These are phyloP conservation scores for Cerastis rubricosa DNA, from an alignment of 2,888 invertebrate genomes.

Conservation along the genomic window DNA sequence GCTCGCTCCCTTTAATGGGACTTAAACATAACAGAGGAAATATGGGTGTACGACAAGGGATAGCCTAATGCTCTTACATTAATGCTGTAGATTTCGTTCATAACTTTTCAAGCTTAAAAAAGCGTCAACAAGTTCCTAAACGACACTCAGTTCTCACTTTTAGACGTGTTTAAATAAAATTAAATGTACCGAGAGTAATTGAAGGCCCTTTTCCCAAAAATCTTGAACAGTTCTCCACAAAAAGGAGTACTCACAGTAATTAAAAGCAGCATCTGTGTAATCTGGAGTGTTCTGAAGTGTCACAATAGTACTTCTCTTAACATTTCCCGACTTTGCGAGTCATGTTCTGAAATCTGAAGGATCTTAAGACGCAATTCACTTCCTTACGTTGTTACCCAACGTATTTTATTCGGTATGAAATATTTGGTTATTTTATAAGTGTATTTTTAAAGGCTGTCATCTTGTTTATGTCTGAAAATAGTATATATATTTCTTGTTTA, in stretches of 20 bases:
- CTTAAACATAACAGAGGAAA: background rate
- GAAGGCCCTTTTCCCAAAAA: slow-evolving; percentile 26
- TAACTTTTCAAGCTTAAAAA: background rate
- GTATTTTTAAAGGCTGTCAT: slow-evolving; percentile 14
- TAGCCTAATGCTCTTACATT: background rate
- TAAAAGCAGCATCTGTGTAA: slow-evolving; percentile 49
- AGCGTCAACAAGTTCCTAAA: background rate
- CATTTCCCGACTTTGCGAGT: slow-evolving; percentile 24
- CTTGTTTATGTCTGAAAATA: slow-evolving; percentile 1
- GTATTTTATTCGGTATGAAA: slow-evolving; percentile 8
- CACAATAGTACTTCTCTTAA: slow-evolving; percentile 31
- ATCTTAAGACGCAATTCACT: slow-evolving; percentile 35
- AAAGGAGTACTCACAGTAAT: slow-evolving; percentile 46
- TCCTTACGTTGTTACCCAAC: slow-evolving; percentile 16
- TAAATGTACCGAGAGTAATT: slow-evolving; percentile 34
- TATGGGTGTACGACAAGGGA: background rate
- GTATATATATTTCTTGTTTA: too few relatives aligned
- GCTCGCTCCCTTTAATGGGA: background rate
- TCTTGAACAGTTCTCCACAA: slow-evolving; percentile 23
- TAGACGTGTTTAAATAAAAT: slow-evolving; percentile 18
- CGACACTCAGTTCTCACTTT: slow-evolving; percentile 13
- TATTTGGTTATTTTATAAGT: slow-evolving; percentile 19
- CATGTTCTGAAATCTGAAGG: slow-evolving; percentile 36
- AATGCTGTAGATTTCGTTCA: background rate
- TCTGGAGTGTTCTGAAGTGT: slow-evolving; percentile 32